Evolutionary conservation across 2,113 vertebrate genomes (phyloP).

Genomic region (Sapajus apella): DNA sequence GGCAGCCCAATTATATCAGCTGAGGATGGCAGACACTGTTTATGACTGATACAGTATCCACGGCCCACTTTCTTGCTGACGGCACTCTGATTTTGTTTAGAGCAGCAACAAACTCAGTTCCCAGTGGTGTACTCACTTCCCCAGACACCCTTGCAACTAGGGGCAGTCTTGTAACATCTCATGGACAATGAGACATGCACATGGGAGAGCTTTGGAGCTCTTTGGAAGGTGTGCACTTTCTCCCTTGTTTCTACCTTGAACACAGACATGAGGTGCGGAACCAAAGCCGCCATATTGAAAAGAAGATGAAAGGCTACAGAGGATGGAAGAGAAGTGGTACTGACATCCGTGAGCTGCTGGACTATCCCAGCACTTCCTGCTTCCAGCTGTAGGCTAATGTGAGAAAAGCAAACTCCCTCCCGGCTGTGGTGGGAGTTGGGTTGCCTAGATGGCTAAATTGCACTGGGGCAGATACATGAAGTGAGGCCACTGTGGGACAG

Average conservation of each 20-base stretch:
- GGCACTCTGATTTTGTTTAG: background rate
- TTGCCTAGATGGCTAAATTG: background rate
- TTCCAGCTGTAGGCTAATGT: background rate
- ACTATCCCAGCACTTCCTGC: background rate
- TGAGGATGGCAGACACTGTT: background rate
- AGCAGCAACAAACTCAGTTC: background rate
- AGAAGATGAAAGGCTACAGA: background rate
- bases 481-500: rapidly evolving
- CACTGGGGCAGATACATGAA: background rate
- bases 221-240: background rate
- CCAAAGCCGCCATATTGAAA: background rate
- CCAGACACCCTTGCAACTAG: background rate
- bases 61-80: background rate
- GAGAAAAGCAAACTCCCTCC: background rate
- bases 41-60: no score
- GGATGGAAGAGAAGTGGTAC: background rate
- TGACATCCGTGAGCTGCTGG: background rate
- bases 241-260: background rate
- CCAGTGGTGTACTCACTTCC: background rate
- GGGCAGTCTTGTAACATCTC: background rate
- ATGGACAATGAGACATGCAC: background rate
- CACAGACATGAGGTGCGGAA: background rate
- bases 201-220: background rate
- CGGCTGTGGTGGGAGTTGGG: background rate
- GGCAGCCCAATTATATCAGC: background rate